phyloP scores from a whole-genome alignment of 2,113 vertebrate species.

The Laticauda laticaudata region DNA sequence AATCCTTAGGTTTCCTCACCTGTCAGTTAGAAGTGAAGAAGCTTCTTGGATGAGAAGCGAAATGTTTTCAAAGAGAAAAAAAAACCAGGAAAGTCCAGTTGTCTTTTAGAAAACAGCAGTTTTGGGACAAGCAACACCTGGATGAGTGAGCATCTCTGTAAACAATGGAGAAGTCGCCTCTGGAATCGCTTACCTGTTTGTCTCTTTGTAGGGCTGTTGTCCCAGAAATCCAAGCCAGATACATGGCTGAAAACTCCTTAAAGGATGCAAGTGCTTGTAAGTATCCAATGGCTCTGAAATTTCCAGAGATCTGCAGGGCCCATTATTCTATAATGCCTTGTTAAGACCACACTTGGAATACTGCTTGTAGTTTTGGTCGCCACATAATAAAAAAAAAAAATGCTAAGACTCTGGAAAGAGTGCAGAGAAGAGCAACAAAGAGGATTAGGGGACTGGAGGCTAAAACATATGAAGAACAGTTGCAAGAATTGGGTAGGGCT shows the following conservation, averaged over 20 bases:
- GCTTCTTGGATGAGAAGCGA: neutral
- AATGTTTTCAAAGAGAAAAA: neutral
- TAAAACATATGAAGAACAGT: too few relatives aligned
- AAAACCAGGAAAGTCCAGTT: neutral
- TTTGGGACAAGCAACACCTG: neutral
- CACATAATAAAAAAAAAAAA: neutral
- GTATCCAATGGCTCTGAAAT: neutral
- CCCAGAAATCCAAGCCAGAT: neutral
- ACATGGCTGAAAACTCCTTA: conserved; percentile 6
- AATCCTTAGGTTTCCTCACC: neutral
- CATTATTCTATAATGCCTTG: neutral
- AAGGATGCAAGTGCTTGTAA: conserved; percentile 32
- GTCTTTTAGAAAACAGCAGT: neutral
- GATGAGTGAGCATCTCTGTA: neutral
- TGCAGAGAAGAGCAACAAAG: too few relatives aligned
- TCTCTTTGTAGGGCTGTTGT: neutral
- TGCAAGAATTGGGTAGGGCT: too few relatives aligned
- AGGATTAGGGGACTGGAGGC: too few relatives aligned
- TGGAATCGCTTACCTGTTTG: neutral
- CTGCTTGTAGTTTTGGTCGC: neutral
- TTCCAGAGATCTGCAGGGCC: neutral
- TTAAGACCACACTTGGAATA: neutral
- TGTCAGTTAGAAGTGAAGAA: neutral
- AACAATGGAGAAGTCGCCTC: neutral
- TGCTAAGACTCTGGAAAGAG: neutral